phyloP scores from a whole-genome alignment of 2,113 vertebrate genomes.

The Patagioenas fasciata region DNA sequence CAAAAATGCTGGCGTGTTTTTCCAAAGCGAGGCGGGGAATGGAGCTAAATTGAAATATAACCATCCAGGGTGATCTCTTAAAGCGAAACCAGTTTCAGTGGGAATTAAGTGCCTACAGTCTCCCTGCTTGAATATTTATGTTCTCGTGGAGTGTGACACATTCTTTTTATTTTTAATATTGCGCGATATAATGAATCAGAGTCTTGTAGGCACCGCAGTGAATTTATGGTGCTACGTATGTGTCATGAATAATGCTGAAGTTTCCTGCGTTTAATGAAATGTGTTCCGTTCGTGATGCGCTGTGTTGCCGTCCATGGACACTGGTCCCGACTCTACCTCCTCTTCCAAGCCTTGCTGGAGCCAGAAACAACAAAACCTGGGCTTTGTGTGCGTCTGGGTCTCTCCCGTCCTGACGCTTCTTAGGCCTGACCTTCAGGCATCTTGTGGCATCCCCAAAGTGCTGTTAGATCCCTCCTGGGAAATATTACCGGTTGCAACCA shows the following conservation, averaged over 20 bases:
- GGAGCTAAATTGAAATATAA: neutral
- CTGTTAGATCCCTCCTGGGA: neutral
- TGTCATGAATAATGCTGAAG: neutral
- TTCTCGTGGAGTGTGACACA: neutral
- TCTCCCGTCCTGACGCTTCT: neutral
- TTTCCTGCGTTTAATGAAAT: conserved; percentile 56
- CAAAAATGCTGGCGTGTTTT: neutral
- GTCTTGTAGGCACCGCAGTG: neutral
- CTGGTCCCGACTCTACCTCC: neutral
- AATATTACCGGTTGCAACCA: neutral
- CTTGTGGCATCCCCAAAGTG: neutral
- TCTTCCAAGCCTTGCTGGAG: neutral
- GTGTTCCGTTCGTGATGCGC: neutral
- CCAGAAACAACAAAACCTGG: neutral
- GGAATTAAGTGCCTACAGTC: neutral
- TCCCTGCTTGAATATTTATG: conserved; percentile 15
- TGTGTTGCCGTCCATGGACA: neutral
- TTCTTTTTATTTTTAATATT: neutral
- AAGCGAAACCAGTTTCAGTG: neutral
- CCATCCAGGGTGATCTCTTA: neutral
- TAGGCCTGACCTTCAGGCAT: neutral
- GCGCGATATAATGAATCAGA: neutral
- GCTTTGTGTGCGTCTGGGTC: neutral
- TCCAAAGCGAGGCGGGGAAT: fast-evolving
- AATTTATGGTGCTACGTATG: conserved; percentile 10